Evolutionary conservation across 1,140 invertebrate species (phyloP).

Genomic region (Zaprionus africanus): DNA sequence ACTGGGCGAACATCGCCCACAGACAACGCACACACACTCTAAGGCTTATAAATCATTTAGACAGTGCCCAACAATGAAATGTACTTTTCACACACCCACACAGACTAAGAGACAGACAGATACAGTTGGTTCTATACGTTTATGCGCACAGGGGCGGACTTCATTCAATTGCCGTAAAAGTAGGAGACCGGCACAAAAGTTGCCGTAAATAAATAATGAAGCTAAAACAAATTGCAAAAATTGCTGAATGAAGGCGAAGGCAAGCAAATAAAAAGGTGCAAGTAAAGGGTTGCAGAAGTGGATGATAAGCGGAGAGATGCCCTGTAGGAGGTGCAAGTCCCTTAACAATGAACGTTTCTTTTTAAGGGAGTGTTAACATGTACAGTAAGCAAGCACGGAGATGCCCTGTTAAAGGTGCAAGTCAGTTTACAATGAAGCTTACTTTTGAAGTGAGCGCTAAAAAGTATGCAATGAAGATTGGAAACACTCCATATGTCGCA

Average conservation of each 20-base stretch:
- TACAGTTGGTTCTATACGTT: neutral
- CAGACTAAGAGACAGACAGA: neutral
- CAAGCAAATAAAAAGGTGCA: constrained; percentile 6
- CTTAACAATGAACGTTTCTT: neutral
- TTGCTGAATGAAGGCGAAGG: neutral
- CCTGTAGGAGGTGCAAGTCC: neutral
- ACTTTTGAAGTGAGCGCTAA: neutral
- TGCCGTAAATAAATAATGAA: constrained; percentile 70
- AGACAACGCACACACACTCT: neutral
- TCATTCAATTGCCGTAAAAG: constrained; percentile 59
- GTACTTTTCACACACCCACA: neutral
- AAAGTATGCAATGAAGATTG: neutral
- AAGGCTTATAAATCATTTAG: constrained; percentile 64
- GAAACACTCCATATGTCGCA: neutral
- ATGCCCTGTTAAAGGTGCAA: constrained; percentile 1
- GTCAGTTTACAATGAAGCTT: neutral
- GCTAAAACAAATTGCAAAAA: constrained; percentile 54
- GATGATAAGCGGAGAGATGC: neutral
- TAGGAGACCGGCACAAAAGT: constrained; percentile 50
- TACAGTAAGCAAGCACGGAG: neutral
- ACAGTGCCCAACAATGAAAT: constrained; percentile 24
- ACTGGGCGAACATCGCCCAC: neutral
- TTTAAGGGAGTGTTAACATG: neutral
- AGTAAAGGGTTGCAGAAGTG: neutral
- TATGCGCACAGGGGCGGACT: constrained; percentile 25